Conservation (phyloP, 2,797 vertebrate species). For the Crenuchus spilurus region DNA sequence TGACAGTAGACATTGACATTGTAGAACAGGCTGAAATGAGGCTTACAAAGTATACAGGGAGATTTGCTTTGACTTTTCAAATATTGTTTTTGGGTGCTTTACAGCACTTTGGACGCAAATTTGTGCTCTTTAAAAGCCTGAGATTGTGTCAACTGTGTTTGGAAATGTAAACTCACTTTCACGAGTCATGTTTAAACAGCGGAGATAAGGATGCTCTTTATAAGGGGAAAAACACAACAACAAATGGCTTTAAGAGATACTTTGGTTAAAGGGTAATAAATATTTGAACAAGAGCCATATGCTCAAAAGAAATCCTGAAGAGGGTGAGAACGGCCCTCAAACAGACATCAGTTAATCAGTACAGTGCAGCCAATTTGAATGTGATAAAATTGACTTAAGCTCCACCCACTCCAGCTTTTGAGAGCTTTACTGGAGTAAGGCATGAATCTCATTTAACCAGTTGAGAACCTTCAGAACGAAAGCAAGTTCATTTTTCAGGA, state of each 20-base stretch:
- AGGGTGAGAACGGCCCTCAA: background rate
- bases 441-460: too few species aligned
- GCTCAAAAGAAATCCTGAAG: background rate
- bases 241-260: conserved; percentile 2
- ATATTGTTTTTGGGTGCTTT: background rate
- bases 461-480: too few species aligned
- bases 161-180: background rate
- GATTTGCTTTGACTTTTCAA: too few species aligned
- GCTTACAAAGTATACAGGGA: too few species aligned
- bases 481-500: too few species aligned
- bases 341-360: background rate
- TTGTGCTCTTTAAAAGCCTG: background rate
- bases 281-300: conserved; percentile 16
- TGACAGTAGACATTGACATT: too few species aligned
- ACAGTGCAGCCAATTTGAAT: background rate
- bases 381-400: background rate
- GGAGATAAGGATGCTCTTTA: conserved; percentile 3
- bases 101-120: background rate
- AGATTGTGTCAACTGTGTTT: background rate
- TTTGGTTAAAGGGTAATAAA: conserved; percentile 16
- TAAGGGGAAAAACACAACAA: conserved; percentile 8
- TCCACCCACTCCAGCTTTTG: too few species aligned
- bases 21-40: too few species aligned
- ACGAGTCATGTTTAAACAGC: background rate
- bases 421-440: too few species aligned